Conservation (phyloP, 2,113 vertebrate species). For the Dascyllus trimaculatus region DNA sequence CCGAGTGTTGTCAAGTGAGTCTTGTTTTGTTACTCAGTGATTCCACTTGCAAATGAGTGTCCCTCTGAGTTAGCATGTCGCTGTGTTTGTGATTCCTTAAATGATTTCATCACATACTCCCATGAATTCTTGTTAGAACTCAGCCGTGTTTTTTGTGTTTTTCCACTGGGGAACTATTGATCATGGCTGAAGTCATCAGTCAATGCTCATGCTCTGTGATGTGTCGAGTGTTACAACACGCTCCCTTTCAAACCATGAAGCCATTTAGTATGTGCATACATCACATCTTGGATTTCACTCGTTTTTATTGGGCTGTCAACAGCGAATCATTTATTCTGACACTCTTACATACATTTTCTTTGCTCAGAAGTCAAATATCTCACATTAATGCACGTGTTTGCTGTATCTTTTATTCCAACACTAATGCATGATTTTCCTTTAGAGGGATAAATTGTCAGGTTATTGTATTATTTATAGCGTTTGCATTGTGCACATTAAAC, state of each 20-base stretch:
- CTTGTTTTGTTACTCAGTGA: slow-evolving; percentile 42
- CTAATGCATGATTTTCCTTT: background rate
- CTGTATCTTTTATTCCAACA: background rate
- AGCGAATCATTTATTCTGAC: slow-evolving; percentile 11
- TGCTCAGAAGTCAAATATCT: background rate
- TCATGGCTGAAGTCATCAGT: slow-evolving; percentile 34
- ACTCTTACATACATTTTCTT: slow-evolving; percentile 3
- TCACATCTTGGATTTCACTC: slow-evolving; percentile 43
- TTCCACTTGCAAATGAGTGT: slow-evolving; percentile 22
- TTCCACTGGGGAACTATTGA: slow-evolving; percentile 5
- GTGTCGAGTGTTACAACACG: slow-evolving; percentile 24
- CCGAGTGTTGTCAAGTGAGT: slow-evolving; percentile 26
- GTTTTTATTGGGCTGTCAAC: slow-evolving; percentile 34
- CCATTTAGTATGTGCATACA: slow-evolving; percentile 46
- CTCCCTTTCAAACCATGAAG: slow-evolving; percentile 32
- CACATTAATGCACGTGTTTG: background rate
- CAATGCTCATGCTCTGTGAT: slow-evolving; percentile 43
- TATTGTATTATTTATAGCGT: too few relatives aligned
- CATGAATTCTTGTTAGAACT: slow-evolving; percentile 4
- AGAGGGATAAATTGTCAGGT: background rate
- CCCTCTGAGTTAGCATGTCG: slow-evolving; percentile 27
- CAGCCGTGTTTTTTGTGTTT: background rate
- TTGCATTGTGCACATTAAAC: too few relatives aligned
- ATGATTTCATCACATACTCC: slow-evolving; percentile 39
- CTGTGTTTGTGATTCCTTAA: slow-evolving; percentile 22